phyloP scores from a whole-genome alignment of 2,888 invertebrate species.

The Spodoptera littoralis region DNA sequence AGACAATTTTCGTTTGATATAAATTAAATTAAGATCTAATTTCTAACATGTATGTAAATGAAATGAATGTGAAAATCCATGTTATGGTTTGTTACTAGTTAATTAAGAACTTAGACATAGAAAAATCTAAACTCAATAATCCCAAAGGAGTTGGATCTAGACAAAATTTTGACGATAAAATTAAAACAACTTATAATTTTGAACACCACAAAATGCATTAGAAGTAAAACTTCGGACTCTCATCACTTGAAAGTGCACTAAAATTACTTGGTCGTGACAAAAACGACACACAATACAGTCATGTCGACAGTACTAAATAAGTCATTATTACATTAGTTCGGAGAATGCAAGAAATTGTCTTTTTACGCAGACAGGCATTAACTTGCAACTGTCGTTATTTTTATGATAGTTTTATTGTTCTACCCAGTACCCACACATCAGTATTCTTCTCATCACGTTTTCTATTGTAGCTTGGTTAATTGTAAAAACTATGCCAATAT shows the following conservation, averaged over 20 bases:
- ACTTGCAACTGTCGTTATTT: slow-evolving; percentile 6
- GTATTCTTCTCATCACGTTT: slow-evolving; percentile 5
- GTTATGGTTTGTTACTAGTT: too few species aligned
- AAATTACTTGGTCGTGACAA: slow-evolving; percentile 27
- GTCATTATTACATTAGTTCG: slow-evolving; percentile 37
- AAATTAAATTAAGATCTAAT: too few species aligned
- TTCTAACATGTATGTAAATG: too few species aligned
- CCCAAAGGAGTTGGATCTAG: too few species aligned
- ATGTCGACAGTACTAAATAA: slow-evolving; percentile 26
- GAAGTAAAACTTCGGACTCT: background rate
- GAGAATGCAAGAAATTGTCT: slow-evolving; percentile 40
- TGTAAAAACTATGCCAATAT: slow-evolving; percentile 1
- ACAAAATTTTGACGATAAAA: too few species aligned
- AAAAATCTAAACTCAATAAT: too few species aligned
- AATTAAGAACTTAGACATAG: too few species aligned
- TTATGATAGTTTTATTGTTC: slow-evolving; percentile 30
- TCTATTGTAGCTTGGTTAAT: background rate
- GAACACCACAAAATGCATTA: slow-evolving; percentile 1
- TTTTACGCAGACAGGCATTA: slow-evolving; percentile 27
- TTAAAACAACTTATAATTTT: too few species aligned
- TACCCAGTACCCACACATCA: slow-evolving; percentile 30
- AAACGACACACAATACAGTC: slow-evolving; percentile 14
- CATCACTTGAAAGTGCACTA: slow-evolving; percentile 25
- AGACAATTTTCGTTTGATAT: too few species aligned
- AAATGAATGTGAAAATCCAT: too few species aligned